These are phyloP conservation scores for Drosophila micromelanica DNA, from an alignment of 1,140 invertebrate species.

Conservation along the genomic window DNA sequence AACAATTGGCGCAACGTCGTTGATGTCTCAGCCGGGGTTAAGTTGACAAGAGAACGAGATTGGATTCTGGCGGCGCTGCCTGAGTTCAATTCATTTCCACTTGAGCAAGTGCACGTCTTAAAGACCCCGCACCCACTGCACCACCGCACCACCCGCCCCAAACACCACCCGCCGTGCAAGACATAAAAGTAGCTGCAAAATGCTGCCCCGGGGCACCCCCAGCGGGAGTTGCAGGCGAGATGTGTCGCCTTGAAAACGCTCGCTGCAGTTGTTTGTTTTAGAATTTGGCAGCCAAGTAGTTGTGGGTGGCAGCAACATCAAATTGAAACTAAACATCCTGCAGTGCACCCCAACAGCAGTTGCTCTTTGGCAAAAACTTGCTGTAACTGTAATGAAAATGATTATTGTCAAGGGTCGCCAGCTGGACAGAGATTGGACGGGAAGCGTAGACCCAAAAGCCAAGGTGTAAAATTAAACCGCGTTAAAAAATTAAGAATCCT, in stretches of 20 bases:
- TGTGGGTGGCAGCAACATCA: slow-evolving; percentile 59
- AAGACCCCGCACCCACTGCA: slow-evolving; percentile 39
- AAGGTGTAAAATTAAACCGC: slow-evolving; percentile 9
- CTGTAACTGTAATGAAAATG: slow-evolving; percentile 71
- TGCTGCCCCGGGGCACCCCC: slow-evolving; percentile 50
- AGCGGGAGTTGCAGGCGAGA: slow-evolving; percentile 43
- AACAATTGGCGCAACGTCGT: slow-evolving; percentile 60
- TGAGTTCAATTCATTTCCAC: slow-evolving; percentile 82
- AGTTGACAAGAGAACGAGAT: slow-evolving; percentile 82
- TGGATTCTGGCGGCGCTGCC: slow-evolving; percentile 63
- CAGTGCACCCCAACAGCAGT: slow-evolving; percentile 6
- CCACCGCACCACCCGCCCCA: neutral
- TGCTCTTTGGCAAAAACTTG: slow-evolving; percentile 35
- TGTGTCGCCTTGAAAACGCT: slow-evolving; percentile 53
- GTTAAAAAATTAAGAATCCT: slow-evolving; percentile 59
- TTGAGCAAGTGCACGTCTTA: slow-evolving; percentile 81
- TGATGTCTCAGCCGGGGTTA: slow-evolving; percentile 66
- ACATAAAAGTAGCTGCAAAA: slow-evolving; percentile 74
- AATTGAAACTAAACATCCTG: slow-evolving; percentile 71
- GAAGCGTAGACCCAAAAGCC: neutral
- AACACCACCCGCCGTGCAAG: slow-evolving; percentile 2
- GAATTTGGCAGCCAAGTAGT: slow-evolving; percentile 43
- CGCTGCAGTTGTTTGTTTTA: slow-evolving; percentile 66
- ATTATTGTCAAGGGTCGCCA: slow-evolving; percentile 73
- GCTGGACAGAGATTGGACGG: neutral